phyloP scores from a whole-genome alignment of 2,888 invertebrate species.

The Catonia carolina region DNA sequence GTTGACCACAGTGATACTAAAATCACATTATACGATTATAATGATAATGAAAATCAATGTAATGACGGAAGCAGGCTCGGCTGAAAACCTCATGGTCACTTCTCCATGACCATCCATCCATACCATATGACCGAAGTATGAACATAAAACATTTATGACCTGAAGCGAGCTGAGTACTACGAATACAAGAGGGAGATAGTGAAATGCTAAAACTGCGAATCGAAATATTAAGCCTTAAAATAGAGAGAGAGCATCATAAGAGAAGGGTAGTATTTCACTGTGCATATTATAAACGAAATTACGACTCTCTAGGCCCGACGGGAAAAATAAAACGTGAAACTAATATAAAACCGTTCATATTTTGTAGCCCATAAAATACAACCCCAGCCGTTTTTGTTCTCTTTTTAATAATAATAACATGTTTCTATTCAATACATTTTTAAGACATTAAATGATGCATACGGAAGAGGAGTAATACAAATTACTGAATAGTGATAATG shows the following conservation, averaged over 20 bases:
- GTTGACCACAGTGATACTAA: too few species aligned
- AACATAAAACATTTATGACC: conserved; percentile 10
- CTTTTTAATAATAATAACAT: conserved; percentile 12
- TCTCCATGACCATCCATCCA: too few species aligned
- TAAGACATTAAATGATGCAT: conserved; percentile 4
- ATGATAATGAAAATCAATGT: too few species aligned
- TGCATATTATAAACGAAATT: conserved; percentile 14
- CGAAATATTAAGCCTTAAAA: conserved; percentile 12
- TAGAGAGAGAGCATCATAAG: too few species aligned
- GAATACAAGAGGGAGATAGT: too few species aligned
- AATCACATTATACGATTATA: too few species aligned
- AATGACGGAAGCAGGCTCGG: too few species aligned
- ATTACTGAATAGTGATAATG: too few species aligned
- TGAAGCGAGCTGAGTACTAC: neutral
- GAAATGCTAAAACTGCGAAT: conserved; percentile 6
- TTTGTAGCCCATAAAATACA: conserved; percentile 10
- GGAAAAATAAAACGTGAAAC: conserved; percentile 13
- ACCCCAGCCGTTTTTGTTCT: neutral
- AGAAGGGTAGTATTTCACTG: neutral
- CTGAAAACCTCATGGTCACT: too few species aligned
- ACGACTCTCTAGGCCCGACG: conserved; percentile 6
- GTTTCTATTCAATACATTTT: conserved; percentile 8
- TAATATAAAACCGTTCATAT: conserved; percentile 12
- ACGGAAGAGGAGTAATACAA: too few species aligned
- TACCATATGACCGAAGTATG: neutral